These are phyloP conservation scores for Ianthella basta DNA, from an alignment of 37 sponge, comb jelly and placozoan species.

Conservation along the genomic window DNA sequence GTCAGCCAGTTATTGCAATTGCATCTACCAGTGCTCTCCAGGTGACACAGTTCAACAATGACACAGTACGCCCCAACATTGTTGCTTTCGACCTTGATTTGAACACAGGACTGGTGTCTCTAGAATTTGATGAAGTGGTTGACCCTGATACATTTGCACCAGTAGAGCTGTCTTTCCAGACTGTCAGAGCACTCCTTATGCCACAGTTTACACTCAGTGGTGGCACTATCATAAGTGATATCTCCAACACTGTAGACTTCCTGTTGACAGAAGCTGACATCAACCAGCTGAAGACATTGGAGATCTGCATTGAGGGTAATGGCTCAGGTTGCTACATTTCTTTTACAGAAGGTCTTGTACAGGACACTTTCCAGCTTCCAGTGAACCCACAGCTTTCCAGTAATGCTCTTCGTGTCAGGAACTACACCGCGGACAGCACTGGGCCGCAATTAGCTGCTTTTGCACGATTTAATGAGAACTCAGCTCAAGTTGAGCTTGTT, in stretches of 20 bases:
- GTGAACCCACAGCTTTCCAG: conserved; percentile 39
- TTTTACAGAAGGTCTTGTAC: conserved; percentile 55
- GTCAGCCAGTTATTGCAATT: conserved; percentile 30
- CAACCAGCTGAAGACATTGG: conserved; percentile 53
- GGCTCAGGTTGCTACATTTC: conserved; percentile 61
- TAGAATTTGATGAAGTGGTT: conserved; percentile 83
- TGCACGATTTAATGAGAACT: conserved; percentile 69
- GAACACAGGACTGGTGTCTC: conserved; percentile 54
- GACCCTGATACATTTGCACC: conserved; percentile 47
- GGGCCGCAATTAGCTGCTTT: conserved; percentile 67
- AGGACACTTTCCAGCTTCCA: conserved; percentile 49
- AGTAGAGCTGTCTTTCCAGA: conserved; percentile 67
- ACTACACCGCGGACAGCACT: conserved; percentile 63
- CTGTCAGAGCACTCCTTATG: background rate
- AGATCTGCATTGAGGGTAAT: conserved; percentile 36
- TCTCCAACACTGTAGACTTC: conserved; percentile 49
- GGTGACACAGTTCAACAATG: conserved; percentile 47
- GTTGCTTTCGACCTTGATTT: conserved; percentile 69
- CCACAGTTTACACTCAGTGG: conserved; percentile 26
- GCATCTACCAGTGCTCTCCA: conserved; percentile 49
- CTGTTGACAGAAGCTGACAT: conserved; percentile 65
- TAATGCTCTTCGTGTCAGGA: conserved; percentile 50
- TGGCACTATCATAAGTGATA: conserved; percentile 32
- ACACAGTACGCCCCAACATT: conserved; percentile 62
- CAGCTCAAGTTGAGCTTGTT: conserved; percentile 57